Conservation (phyloP, 35 echinoderm and acorn worm species). For the Apostichopus parvimensis region DNA sequence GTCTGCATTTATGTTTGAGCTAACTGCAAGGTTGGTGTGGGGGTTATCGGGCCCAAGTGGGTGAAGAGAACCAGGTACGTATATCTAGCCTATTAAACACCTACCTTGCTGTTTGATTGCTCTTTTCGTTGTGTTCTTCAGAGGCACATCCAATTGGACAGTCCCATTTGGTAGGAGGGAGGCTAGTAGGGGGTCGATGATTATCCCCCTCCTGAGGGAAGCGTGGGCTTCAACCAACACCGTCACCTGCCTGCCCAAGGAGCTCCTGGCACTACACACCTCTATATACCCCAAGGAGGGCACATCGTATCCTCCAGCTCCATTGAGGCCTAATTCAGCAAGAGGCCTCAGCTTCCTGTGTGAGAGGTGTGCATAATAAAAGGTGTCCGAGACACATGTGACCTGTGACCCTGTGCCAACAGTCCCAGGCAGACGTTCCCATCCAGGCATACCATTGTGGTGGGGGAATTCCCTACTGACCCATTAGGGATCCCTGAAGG, state of each 20-base stretch:
- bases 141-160: not conserved
- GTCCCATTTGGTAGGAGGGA: not conserved
- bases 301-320: constrained; percentile 64
- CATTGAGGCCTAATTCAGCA: constrained; percentile 9
- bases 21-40: not conserved
- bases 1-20: not conserved
- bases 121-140: not conserved
- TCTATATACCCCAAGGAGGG: constrained; percentile 58
- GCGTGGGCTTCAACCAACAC: constrained; percentile 7
- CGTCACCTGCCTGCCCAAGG: not conserved
- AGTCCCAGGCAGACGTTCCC: constrained; percentile 2
- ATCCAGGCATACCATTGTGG: not conserved
- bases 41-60: not conserved
- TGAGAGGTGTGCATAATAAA: constrained; percentile 7
- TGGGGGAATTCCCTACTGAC: not conserved
- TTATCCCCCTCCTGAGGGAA: not conserved
- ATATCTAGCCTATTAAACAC: not conserved
- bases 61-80: not conserved
- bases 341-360: constrained; percentile 35
- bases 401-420: constrained; percentile 63
- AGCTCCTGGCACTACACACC: not conserved
- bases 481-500: no score
- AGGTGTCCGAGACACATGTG: constrained; percentile 36
- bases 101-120: not conserved
- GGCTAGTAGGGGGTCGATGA: constrained; percentile 1